Percentiles rank a stretch among this genome's conserved stretches.
These are phyloP conservation scores for Myotis lucifugus DNA, from an alignment of 2,113 vertebrate genomes.

Conservation along the genomic window DNA sequence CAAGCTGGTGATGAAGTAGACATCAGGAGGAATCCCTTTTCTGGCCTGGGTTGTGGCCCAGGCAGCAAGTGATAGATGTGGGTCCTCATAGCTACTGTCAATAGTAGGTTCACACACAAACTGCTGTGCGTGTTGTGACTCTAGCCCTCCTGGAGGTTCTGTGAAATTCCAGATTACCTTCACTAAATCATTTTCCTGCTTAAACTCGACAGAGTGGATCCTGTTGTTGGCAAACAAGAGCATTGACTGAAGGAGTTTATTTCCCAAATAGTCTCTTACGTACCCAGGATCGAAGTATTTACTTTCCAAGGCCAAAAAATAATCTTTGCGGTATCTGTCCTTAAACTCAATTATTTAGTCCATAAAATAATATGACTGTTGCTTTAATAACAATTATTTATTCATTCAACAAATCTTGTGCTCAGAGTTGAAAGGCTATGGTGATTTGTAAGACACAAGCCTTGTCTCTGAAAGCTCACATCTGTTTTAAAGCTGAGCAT, in stretches of 20 bases:
- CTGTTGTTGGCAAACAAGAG: not conserved
- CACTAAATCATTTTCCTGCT: not conserved
- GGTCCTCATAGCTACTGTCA: not conserved
- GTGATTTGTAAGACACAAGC: not conserved
- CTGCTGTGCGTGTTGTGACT: not conserved
- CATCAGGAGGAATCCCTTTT: not conserved
- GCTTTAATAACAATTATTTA: not conserved
- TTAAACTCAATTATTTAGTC: not conserved
- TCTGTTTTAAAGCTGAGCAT: not conserved
- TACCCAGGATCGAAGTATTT: not conserved
- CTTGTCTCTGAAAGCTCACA: not conserved
- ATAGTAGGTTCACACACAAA: not conserved
- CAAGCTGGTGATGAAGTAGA: not conserved
- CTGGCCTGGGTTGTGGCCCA: not conserved
- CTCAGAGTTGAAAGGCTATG: not conserved
- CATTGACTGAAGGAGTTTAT: not conserved
- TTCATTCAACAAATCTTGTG: slow-evolving; percentile 13
- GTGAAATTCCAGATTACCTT: not conserved
- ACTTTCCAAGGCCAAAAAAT: not conserved
- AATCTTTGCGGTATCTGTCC: not conserved
- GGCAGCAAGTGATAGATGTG: not conserved
- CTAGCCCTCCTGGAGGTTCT: not conserved
- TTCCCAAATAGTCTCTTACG: not conserved
- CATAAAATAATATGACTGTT: not conserved
- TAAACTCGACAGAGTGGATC: not conserved